Evolutionary conservation across 2,888 invertebrate genomes (phyloP), one percentile per base, ranked within the genome.

Genomic region (Sphinx pinastri): DNA sequence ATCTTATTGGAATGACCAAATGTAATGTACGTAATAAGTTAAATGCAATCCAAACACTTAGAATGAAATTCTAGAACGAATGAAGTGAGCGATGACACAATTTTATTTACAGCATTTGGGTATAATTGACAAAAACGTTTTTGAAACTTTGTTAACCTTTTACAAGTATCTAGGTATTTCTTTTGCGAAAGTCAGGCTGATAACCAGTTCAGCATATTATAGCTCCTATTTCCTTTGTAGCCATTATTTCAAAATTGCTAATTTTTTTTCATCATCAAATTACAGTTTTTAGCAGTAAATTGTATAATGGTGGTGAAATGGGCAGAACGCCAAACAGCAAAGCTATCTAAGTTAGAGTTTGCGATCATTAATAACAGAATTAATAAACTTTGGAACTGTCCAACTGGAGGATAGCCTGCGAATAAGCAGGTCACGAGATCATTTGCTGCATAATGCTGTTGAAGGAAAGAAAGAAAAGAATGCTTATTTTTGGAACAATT

Each of bases 281-380:
- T 16, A 47, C 47, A 16, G 45, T 16, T 49, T 63, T 63, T 49
- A 19, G 63, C 63, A 19, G 63, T 63, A 63, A 63, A 49, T 63
- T 47, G 47, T 16, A 19, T 19, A 47, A 63, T 63, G 63, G 47
- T 63, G 63, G 63, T 47, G 63, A 63, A 49, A 7, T 13, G 63
- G 63, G 63, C 63, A 63, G 47, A 12, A 16, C 19, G 63, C 63
- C 49, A 63, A 49, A 63, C 19, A 49, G 63, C 19, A 63, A 63
- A 63, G 49, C 63, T 47, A 16, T 47, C 3, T 13, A 49, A 63
- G 19, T 49, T 63, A 49, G 63, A 49, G 16, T 63, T 63, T 63
- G 16, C 13, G 5, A 19, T 49, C 13, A 63, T 63, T 63, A 49
- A 49, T 63, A 49, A 63, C 49, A n/a, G 25, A 57, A 57, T 57